Percentiles rank a stretch among this genome's conserved stretches.
Evolutionary conservation across 2,797 vertebrate genomes (phyloP).

Genomic region (Manis pentadactyla): DNA sequence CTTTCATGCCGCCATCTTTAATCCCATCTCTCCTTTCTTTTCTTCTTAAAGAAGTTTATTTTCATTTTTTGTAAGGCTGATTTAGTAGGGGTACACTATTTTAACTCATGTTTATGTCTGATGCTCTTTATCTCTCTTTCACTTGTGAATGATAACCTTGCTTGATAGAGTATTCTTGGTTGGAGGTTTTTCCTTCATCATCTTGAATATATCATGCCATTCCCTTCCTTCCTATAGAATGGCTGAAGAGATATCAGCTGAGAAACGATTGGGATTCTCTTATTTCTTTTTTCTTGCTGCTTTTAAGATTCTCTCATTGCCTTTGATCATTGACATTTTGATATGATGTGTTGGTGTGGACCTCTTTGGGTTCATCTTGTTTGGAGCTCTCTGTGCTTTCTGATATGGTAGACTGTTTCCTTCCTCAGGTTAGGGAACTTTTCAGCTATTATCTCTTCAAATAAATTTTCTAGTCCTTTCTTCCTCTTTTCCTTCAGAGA

Average conservation of each 20-base stretch:
- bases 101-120: background rate
- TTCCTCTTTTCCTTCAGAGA: background rate
- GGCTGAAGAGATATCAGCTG: background rate
- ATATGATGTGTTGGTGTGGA: background rate
- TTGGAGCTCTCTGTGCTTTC: background rate
- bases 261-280: background rate
- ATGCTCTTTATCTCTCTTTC: background rate
- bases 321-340: background rate
- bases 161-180: background rate
- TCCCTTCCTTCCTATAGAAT: background rate
- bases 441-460: background rate
- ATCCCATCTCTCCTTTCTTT: no score
- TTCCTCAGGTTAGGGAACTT: background rate
- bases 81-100: background rate
- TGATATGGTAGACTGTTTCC: background rate
- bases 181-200: background rate
- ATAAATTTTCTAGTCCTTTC: background rate
- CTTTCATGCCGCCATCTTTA: no score
- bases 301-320: background rate
- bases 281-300: background rate
- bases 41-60: background rate
- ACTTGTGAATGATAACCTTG: background rate
- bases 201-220: background rate
- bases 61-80: background rate
- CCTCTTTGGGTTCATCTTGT: background rate